Base-by-base conservation (phyloP, 2,113 vertebrate genomes). In the Prinia subflava region DNA sequence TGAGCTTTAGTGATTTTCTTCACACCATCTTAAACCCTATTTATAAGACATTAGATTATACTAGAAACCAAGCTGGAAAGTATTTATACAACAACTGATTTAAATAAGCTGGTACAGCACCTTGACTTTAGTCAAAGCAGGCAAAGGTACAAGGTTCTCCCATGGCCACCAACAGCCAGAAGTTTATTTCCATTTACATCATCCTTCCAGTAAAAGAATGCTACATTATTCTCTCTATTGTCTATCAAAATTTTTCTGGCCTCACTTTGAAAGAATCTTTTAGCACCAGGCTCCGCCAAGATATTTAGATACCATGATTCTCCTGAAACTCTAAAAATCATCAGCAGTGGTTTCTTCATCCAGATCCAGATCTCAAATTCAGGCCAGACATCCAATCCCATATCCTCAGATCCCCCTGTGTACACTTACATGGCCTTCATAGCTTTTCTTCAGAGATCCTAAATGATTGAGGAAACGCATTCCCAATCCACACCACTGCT, bases 401-500 rank as follows among this genome's bases (percentile, higher is more conserved):
- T 6, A 44, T 25, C 71, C 59, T 52, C 78, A 59, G n/a, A 70
- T 23, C 27, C 42, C 87, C 50, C 60, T 77, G 33, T n/a, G 78
- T 13, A 67, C 15, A 68, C 87, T 96, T 47, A 99, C 99, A 97
- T 99, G 98, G 87, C 85, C 97, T 93, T 99, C 98, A 68, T 99
- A 99, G 98, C 75, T 98, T 90, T 97, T 98, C 97, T 98, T 98
- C 96, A 99, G 97, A 18, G 98, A 97, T 83, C 98, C 97, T 47
- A 99, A 97, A 77, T 98, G 96, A 68, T 39, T 91, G 90, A 99
- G 93, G 81, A 99, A 99, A 76, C 97, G 98, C 98, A 99, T 98
- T 62, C 98, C 98, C 42, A 99, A 89, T 44, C 97, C 95, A 23
- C 98, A 99, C 99, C 99, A 99, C 90, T 97, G 98, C 96, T 99